Evolutionary conservation across 2,888 invertebrate species (phyloP).

Genomic region (Schrankia costaestrigalis): DNA sequence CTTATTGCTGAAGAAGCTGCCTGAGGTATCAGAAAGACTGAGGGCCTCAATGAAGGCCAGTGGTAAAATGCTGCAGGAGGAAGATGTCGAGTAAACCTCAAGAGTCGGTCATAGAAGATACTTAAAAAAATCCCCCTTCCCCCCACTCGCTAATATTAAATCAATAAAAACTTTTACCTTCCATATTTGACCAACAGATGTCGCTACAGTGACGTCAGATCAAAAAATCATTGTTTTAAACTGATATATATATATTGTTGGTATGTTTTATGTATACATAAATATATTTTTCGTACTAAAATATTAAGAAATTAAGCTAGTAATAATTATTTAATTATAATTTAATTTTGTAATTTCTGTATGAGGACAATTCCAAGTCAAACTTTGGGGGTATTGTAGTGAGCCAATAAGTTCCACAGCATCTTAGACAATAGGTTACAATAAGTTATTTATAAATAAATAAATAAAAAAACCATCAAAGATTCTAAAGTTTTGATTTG

Average conservation of each 20-base stretch:
- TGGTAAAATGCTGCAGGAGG: slow-evolving; percentile 61
- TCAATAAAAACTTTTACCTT: too few relatives aligned
- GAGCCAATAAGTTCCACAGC: slow-evolving; percentile 16
- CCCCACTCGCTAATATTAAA: slow-evolving; percentile 21
- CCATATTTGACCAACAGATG: slow-evolving; percentile 23
- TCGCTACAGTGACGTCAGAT: slow-evolving; percentile 16
- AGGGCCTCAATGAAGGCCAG: slow-evolving; percentile 64
- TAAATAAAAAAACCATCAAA: slow-evolving; percentile 17
- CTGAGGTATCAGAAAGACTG: slow-evolving; percentile 80
- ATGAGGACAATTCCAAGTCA: too few relatives aligned
- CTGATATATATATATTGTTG: slow-evolving; percentile 14
- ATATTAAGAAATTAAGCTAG: slow-evolving; percentile 21
- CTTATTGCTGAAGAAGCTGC: slow-evolving; percentile 90
- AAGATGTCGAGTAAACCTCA: slow-evolving; percentile 66
- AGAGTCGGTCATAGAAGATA: slow-evolving; percentile 22
- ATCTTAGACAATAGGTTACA: slow-evolving; percentile 16
- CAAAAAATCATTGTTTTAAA: slow-evolving; percentile 11
- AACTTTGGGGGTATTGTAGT: too few relatives aligned
- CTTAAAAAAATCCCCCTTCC: background rate
- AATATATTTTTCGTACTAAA: slow-evolving; percentile 18
- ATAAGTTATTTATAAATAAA: slow-evolving; percentile 21
- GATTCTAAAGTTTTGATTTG: slow-evolving; percentile 21
- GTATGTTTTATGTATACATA: slow-evolving; percentile 11
- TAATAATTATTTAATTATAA: slow-evolving; percentile 16
- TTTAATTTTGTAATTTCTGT: too few relatives aligned